Base-by-base conservation (phyloP, 2,888 invertebrate species). In the Mesochorus sp. region DNA sequence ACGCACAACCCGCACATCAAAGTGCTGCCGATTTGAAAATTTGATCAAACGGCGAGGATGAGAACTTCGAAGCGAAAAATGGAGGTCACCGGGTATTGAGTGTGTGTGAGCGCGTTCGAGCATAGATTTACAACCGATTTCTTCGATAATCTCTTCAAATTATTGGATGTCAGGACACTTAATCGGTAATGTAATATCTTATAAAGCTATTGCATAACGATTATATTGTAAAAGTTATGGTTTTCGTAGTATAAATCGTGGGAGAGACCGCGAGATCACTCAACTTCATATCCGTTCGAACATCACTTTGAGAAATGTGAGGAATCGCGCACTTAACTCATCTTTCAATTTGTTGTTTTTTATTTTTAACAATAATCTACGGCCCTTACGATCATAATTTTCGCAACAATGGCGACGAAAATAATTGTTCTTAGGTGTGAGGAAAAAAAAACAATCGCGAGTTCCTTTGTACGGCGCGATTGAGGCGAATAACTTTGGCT, bases 21-120 rank as follows among this genome's bases (percentile, higher is more conserved):
- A 59, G 79, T 77, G 81, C 79, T 76, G 76, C 79, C 49, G 17
- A 17, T 10, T 24, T 12, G 34, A 28, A 73, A 66, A 79, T 79
- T 80, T 74, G 76, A 55, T 55, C 51, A 74, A 82, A 84, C 86
- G 88, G 88, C 78, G 71, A 83, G 77, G 67, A 64, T 10, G 70
- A 61, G 87, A 88, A 87, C 85, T 82, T 83, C 61, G 19, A 10
- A 68, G 37, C 78, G 79, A 82, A 87, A 84, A 83, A 88, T 88
- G 88, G 88, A 86, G 85, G 86, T 82, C 83, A 79, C 39, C 75
- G 75, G 70, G 73, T 80, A 84, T 83, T 77, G 79, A 70, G 64
- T 61, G 62, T 72, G 61, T 73, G 74, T 55, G 57, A 62, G 4
- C 53, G 51, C 39, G 39, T 66, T 76, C 28, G 55, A 70, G 44